Evolutionary conservation across 2,113 vertebrate genomes (phyloP).

Genomic region (Propithecus coquereli): DNA sequence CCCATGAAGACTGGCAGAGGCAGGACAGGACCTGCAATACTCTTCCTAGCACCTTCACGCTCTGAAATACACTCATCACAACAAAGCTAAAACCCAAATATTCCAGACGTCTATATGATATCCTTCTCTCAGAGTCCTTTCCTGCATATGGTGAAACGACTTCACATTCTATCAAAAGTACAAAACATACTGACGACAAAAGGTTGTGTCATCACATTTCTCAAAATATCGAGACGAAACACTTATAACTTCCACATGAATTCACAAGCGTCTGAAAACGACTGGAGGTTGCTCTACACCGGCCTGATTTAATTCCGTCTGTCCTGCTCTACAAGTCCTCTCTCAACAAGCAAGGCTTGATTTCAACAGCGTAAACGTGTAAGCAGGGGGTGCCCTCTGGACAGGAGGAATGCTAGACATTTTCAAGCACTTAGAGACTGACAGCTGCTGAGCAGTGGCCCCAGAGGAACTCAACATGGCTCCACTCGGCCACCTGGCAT

Average conservation of each 20-base stretch:
- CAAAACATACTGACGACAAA: not conserved
- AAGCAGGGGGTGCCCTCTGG: slow-evolving; percentile 6
- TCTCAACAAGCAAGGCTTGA: fast-evolving
- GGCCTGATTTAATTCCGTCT: not conserved
- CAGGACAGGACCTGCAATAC: not conserved
- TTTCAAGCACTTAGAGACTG: not conserved
- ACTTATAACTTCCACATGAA: not conserved
- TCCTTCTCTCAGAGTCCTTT: not conserved
- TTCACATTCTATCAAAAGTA: not conserved
- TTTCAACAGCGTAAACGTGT: not conserved
- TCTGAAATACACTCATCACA: not conserved
- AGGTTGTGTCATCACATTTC: not conserved
- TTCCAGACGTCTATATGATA: not conserved
- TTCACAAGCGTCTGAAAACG: not conserved
- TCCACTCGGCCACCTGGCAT: not conserved
- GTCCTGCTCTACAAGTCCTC: not conserved
- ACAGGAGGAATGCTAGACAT: not conserved
- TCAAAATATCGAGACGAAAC: not conserved
- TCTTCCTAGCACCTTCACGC: not conserved
- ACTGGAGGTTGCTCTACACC: not conserved
- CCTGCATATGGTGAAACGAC: not conserved
- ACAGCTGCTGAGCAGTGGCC: not conserved
- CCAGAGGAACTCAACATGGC: not conserved
- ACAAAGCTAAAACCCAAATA: not conserved
- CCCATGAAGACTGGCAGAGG: not conserved